Conservation (phyloP, 2,113 vertebrate genomes). For the Tachuris rubrigastra region DNA sequence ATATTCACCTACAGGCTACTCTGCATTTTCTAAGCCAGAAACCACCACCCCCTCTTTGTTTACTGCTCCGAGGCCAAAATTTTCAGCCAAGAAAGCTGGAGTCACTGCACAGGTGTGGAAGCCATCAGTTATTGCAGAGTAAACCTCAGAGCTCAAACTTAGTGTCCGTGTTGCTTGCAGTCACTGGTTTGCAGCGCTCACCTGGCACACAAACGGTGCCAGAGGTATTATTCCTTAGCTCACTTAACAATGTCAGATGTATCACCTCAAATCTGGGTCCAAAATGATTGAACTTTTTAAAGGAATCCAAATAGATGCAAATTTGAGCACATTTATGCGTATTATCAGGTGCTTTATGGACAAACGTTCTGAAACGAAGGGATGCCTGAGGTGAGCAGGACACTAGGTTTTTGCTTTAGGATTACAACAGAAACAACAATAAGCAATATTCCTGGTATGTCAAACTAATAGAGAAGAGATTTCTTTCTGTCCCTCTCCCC, state of each 20-base stretch:
- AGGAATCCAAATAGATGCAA: conserved; percentile 52
- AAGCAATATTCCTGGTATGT: conserved; percentile 11
- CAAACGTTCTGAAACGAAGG: conserved; percentile 7
- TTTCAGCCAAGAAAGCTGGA: conserved; percentile 91
- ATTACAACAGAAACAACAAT: conserved; percentile 10
- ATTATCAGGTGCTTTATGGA: conserved; percentile 1
- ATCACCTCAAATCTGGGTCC: conserved; percentile 76
- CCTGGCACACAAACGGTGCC: conserved; percentile 32
- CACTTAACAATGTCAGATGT: conserved; percentile 56
- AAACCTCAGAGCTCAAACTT: conserved; percentile 63
- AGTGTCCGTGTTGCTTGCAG: conserved; percentile 67
- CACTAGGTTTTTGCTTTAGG: conserved; percentile 62
- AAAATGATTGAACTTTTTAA: conserved; percentile 53
- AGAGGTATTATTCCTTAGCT: conserved; percentile 34
- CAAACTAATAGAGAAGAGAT: conserved; percentile 10
- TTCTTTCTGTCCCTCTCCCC: not conserved
- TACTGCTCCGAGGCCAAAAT: conserved; percentile 89
- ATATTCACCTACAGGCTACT: conserved; percentile 68
- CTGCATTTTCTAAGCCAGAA: conserved; percentile 82
- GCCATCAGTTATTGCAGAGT: conserved; percentile 83
- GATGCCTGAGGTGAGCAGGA: conserved; percentile 63
- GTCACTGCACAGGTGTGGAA: conserved; percentile 95
- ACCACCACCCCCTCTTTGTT: conserved; percentile 66
- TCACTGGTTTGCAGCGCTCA: conserved; percentile 68
- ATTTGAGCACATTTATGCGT: conserved; percentile 11